Evolutionary conservation across 2,113 vertebrate genomes (phyloP).

Genomic region (Pagrus major): DNA sequence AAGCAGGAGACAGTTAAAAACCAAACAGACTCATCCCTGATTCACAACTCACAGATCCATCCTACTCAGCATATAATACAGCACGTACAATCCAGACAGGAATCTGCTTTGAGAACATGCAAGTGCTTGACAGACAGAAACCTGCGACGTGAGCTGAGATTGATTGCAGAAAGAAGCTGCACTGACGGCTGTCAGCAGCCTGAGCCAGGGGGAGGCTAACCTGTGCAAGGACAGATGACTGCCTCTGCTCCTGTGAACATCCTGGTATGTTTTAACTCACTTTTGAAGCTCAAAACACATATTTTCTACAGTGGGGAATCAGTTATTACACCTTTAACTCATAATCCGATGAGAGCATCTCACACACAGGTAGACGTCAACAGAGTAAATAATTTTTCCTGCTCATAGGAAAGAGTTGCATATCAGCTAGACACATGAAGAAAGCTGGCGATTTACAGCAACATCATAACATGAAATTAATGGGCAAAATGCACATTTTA

Average conservation of each 20-base stretch:
- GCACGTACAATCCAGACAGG: neutral
- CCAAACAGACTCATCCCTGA: conserved; percentile 22
- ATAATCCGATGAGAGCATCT: neutral
- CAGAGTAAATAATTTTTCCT: neutral
- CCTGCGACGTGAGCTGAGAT: conserved; percentile 24
- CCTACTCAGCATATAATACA: neutral
- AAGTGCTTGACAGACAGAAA: neutral
- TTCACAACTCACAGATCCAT: conserved; percentile 1
- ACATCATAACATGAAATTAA: neutral
- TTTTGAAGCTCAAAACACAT: neutral
- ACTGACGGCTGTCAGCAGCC: conserved; percentile 44
- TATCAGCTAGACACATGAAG: neutral
- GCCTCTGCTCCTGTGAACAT: conserved; percentile 12
- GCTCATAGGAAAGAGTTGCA: neutral
- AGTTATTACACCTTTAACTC: neutral
- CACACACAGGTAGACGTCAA: neutral
- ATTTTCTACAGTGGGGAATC: neutral
- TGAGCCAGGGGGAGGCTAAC: conserved; percentile 12
- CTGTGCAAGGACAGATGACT: conserved; percentile 7
- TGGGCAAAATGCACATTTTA: conserved; percentile 1
- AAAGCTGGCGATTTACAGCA: neutral
- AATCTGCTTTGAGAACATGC: conserved; percentile 14
- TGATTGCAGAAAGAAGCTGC: conserved; percentile 29
- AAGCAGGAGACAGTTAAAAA: conserved; percentile 26
- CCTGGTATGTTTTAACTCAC: neutral